Evolutionary conservation across 2,888 invertebrate species (phyloP), one percentile per base, ranked within the genome.

Genomic region (Syrphus vitripennis): DNA sequence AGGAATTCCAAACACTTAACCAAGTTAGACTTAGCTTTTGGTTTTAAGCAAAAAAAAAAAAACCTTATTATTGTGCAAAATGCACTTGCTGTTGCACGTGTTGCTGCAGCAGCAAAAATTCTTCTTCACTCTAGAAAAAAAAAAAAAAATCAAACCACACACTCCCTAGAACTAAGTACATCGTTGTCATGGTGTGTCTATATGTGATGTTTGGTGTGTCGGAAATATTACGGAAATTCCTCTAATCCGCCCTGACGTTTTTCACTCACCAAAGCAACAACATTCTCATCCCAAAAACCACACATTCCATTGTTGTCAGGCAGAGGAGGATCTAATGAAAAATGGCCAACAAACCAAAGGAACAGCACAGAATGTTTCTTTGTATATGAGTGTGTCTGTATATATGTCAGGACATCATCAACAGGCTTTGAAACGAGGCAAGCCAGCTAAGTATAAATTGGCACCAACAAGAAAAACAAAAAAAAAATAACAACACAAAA

Each of bases 301-400:
- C 65, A 72, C 45, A 83, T 57, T 70, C 59, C 74, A 79, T 69
- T 79, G 65, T 75, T 84, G 71, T 65, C 76, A 69, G 70, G 53
- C 34, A 34, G n/a, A n/a, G n/a, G n/a, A n/a, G 59, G 59, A 55
- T 72, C 65, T 84, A 84, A 84, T 84, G 81, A 81, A 84, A 81
- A 84, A 81, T 81, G 71, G 57, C 57, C 70, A 65, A 80, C 67
- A 55, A 55, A 59, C 71, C 65, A 59, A 59, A 67, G 82, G 59
- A 67, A 26, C 65, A 45, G 31, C 21, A 59, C 24, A n/a, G 34
- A 70, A 26, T 53, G 24, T 40, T 53, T 24, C 14, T 67, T 45
- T 61, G 29, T 69, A 2, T 29, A 37, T 14, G 7, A n/a, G 1
- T 26, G 4, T 19, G 57, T 57, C 12, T 45, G 19, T 48, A 14